Evolutionary conservation across 2,113 vertebrate genomes (phyloP).

Genomic region (Microcebus lehilahytsara): DNA sequence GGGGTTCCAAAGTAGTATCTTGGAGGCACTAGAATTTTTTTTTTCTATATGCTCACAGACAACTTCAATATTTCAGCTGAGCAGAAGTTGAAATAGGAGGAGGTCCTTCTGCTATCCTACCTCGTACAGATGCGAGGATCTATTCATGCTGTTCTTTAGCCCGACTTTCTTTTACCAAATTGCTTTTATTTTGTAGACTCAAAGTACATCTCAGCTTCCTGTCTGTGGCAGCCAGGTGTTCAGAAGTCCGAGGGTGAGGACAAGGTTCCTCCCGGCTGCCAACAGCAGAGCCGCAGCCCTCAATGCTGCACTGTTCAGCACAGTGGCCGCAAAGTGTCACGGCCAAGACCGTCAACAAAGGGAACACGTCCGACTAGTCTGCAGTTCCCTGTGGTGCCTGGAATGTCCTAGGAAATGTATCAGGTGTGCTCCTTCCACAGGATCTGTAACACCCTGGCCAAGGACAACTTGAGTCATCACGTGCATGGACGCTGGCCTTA

Average conservation of each 20-base stretch:
- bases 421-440: constrained; percentile 92
- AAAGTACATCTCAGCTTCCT: constrained; percentile 99
- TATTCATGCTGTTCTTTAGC: constrained; percentile 98
- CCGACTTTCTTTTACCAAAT: constrained; percentile 97
- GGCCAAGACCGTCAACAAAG: constrained; percentile 95
- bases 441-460: constrained; percentile 93
- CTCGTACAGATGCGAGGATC: constrained; percentile 97
- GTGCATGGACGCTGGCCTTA: constrained; percentile 94
- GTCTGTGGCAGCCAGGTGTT: constrained; percentile 97
- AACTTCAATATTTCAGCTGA: constrained; percentile 94
- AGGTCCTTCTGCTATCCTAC: constrained; percentile 96
- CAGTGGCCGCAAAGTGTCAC: constrained; percentile 96
- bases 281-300: constrained; percentile 95
- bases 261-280: constrained; percentile 97
- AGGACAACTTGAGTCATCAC: constrained; percentile 91
- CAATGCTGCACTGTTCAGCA: constrained; percentile 94
- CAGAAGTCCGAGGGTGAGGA: constrained; percentile 96
- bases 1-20: constrained; percentile 94
- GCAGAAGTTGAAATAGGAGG: constrained; percentile 98
- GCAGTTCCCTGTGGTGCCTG: constrained; percentile 94
- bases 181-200: constrained; percentile 97
- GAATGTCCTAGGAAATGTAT: constrained; percentile 93
- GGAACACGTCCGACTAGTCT: constrained; percentile 95
- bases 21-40: constrained; percentile 93
- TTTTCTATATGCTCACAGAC: constrained; percentile 97